Conservation (phyloP, 2,797 vertebrate genomes). For the Anabas testudineus region DNA sequence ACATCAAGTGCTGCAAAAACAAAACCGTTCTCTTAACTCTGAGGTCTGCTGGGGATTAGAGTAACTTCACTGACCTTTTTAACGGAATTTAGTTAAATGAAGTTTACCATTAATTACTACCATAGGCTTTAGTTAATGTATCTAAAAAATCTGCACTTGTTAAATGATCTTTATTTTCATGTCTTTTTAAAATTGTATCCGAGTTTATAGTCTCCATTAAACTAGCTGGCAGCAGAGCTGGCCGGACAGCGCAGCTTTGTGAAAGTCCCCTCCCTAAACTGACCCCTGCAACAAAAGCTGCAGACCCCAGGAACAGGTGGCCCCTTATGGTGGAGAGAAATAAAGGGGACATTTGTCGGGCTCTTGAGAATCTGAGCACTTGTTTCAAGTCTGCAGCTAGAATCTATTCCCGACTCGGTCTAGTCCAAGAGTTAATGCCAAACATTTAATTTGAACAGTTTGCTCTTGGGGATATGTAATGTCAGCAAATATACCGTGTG, state of each 20-base stretch:
- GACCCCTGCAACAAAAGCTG: conserved; percentile 84
- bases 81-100: conserved; percentile 21
- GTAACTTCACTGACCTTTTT: conserved; percentile 57
- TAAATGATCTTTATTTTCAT: no score
- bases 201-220: conserved; percentile 16
- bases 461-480: conserved; percentile 16
- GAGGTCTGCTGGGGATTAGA: conserved; percentile 50
- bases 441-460: conserved; percentile 10
- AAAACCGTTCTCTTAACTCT: conserved; percentile 33
- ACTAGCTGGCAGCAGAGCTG: conserved; percentile 56
- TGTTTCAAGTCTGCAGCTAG: conserved; percentile 34
- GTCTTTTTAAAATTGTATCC: not conserved
- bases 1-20: conserved; percentile 55
- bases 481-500: conserved; percentile 18
- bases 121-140: not conserved
- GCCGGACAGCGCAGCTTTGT: conserved; percentile 72
- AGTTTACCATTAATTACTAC: not conserved
- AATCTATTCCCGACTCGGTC: conserved; percentile 15
- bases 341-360: conserved; percentile 82
- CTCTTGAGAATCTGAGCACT: conserved; percentile 62
- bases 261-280: conserved; percentile 75
- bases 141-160: no score
- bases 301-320: conserved; percentile 86
- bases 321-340: conserved; percentile 75
- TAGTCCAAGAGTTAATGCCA: not conserved